These are phyloP conservation scores for Pitta sordida DNA, from an alignment of 2,113 vertebrate species.

Conservation along the genomic window DNA sequence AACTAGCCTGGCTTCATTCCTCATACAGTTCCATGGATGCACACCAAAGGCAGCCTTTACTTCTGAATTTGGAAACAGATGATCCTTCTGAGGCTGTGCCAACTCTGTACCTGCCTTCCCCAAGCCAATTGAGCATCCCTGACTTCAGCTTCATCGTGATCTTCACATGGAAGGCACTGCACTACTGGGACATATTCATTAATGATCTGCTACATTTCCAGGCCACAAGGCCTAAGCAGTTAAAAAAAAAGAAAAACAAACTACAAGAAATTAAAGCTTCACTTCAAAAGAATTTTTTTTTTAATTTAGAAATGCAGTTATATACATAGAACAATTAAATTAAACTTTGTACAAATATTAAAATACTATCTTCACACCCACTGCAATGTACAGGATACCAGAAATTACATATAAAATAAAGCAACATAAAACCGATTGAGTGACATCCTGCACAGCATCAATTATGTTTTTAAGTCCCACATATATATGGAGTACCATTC, in stretches of 20 bases:
- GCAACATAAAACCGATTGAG: conserved; percentile 70
- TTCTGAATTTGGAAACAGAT: background rate
- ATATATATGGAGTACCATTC: conserved; percentile 72
- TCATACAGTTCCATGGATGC: background rate
- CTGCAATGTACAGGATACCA: conserved; percentile 92
- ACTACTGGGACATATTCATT: background rate
- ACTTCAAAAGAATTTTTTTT: conserved; percentile 95
- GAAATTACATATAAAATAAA: conserved; percentile 82
- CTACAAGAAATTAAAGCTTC: background rate
- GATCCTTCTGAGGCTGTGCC: background rate
- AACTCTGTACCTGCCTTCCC: background rate
- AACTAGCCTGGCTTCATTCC: background rate
- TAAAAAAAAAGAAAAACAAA: background rate
- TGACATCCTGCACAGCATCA: conserved; percentile 75
- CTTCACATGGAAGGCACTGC: background rate
- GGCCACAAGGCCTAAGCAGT: background rate
- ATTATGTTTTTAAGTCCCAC: conserved; percentile 57
- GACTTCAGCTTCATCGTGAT: background rate
- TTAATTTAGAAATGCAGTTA: conserved; percentile 99
- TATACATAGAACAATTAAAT: conserved; percentile 99
- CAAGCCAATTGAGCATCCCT: background rate
- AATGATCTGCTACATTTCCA: background rate
- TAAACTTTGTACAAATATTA: conserved; percentile 99
- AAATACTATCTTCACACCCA: conserved; percentile 99
- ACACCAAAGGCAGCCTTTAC: background rate